Percentiles rank a stretch among this genome's conserved stretches.
These are phyloP conservation scores for Brachionus calyciflorus DNA, from an alignment of 1,140 invertebrate genomes.

Conservation along the genomic window DNA sequence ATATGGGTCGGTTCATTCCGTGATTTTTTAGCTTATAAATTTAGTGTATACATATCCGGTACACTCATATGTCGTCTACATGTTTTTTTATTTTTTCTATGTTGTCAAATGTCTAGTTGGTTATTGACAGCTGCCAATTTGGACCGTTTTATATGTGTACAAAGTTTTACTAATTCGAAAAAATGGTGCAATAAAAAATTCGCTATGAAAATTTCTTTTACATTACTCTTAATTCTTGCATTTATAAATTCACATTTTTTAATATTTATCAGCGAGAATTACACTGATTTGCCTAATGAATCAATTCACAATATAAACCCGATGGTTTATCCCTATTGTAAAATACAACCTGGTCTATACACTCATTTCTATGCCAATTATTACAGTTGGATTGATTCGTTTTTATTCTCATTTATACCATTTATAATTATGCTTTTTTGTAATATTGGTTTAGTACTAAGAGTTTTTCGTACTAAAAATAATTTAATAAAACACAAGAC, in stretches of 20 bases:
- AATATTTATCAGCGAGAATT: background rate
- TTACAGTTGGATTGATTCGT: constrained; percentile 43
- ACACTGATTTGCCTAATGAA: background rate
- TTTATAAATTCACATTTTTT: constrained; percentile 43
- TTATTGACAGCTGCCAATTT: constrained; percentile 33
- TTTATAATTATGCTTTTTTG: constrained; percentile 39
- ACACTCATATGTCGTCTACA: constrained; percentile 16
- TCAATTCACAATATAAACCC: constrained; percentile 11
- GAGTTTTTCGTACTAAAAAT: background rate
- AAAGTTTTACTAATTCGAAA: background rate
- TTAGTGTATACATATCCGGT: constrained; percentile 27
- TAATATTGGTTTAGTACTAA: background rate
- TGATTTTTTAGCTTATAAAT: constrained; percentile 40
- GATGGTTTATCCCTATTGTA: constrained; percentile 10
- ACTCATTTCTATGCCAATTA: constrained; percentile 28
- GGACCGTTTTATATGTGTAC: constrained; percentile 22
- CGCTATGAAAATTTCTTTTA: background rate
- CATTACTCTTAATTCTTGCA: background rate
- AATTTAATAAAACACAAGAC: background rate
- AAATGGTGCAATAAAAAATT: constrained; percentile 11
- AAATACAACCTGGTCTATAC: background rate
- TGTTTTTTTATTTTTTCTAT: constrained; percentile 30
- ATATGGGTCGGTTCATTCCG: constrained; percentile 43
- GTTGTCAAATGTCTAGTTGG: constrained; percentile 41
- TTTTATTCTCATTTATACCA: constrained; percentile 39